Base-by-base conservation (phyloP, 2,797 vertebrate genomes). In the Vultur gryphus region DNA sequence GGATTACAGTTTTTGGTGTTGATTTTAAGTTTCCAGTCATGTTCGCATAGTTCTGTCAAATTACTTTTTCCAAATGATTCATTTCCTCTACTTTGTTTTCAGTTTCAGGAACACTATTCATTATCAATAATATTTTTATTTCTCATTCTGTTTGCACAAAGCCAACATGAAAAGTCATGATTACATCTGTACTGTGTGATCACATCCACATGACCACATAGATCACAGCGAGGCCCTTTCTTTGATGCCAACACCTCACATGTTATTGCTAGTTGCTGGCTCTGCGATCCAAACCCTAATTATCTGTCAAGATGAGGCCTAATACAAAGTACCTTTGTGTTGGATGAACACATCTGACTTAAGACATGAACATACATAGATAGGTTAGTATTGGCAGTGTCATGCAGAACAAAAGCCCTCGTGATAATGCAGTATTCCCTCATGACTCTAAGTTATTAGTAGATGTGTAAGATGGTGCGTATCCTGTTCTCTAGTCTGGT, bases 131-230 rank as follows among this genome's bases (percentile, higher is more conserved):
- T n/a, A 59, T 8, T 57, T 88, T 78, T 66, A 52, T 58, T 94
- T 59, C 26, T 79, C n/a, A 71, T 54, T 81, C 69, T 92, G 14
- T 66, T 70, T 41, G 23, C 29, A 81, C n/a, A 67, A 81, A 75
- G 14, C 5, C 29, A 41, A 7, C 0, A 0, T 62, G 26, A 58
- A 76, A 62, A 80, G 14, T 35, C 4, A 15, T 26, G 0, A 46
- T 83, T 73, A 55, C 21, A 9, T 44, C 28, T 59, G 41, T 39
- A 21, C 39, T 43, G 4, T 51, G 14, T 54, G 41, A 33, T 72
- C 67, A 65, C 1, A 5, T 52, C 67, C 69, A 16, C 33, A 18
- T 52, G 51, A 48, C 43, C n/a, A 7, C 51, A 66, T 7, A 66
- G 55, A 69, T 51, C 62, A 20, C 35, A 84, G 18, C 0, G 0